These are phyloP conservation scores for Blastobasis lacticolella DNA, from an alignment of 2,888 invertebrate species.

Conservation along the genomic window DNA sequence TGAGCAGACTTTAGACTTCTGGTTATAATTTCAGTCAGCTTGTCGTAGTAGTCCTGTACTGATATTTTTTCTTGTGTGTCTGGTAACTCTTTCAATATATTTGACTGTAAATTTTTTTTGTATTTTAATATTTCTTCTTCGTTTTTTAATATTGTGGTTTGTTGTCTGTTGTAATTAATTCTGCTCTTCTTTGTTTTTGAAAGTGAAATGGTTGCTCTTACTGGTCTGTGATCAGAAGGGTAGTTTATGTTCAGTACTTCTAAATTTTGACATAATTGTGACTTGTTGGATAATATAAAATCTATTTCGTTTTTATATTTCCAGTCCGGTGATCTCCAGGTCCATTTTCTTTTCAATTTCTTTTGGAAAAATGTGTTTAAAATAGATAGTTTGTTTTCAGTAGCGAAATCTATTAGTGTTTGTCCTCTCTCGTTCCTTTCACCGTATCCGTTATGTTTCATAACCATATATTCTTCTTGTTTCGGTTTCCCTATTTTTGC, in stretches of 20 bases:
- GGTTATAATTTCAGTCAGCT: constrained; percentile 8
- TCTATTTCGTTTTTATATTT: constrained; percentile 19
- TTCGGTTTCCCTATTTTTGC: not conserved
- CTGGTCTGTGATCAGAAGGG: constrained; percentile 16
- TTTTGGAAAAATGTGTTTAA: constrained; percentile 18
- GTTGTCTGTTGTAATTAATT: constrained; percentile 3
- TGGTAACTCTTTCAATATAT: not conserved
- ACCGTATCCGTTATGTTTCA: constrained; percentile 14
- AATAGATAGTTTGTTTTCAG: constrained; percentile 16
- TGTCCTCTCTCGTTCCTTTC: constrained; percentile 19
- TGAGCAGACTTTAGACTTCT: constrained; percentile 2
- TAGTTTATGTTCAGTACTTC: constrained; percentile 13
- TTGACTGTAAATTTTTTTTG: not conserved
- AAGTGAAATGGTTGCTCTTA: constrained; percentile 12
- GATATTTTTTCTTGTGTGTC: not conserved
- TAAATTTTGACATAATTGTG: constrained; percentile 9
- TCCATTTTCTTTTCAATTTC: constrained; percentile 16
- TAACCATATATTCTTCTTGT: constrained; percentile 13
- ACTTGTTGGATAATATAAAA: constrained; percentile 15
- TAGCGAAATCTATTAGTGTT: constrained; percentile 17
- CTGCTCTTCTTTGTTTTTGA: constrained; percentile 9
- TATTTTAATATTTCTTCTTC: constrained; percentile 8
- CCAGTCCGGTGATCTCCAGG: too few relatives aligned
- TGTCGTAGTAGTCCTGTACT: constrained; percentile 12
- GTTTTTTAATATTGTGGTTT: constrained; percentile 4